phyloP scores from a whole-genome alignment of 2,797 vertebrate species.

The Coregonus suidteri region DNA sequence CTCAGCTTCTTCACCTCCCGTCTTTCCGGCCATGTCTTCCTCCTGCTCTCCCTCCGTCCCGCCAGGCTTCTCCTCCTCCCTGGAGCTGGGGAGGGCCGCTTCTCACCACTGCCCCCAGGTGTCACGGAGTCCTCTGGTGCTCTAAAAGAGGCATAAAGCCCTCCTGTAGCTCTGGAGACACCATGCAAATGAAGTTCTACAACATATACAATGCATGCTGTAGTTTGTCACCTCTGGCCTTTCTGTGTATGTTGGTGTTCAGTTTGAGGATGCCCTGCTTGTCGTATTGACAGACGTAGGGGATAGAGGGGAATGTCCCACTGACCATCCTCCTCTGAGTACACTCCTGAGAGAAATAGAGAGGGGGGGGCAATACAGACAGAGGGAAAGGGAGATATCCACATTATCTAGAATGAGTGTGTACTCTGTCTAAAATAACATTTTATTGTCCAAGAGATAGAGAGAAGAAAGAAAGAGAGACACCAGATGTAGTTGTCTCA shows the following conservation, averaged over 20 bases:
- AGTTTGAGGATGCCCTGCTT: constrained; percentile 42
- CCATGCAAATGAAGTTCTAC: constrained; percentile 14
- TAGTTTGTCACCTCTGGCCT: constrained; percentile 46
- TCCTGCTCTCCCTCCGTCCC: constrained; percentile 25
- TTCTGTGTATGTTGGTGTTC: constrained; percentile 19
- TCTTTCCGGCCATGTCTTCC: constrained; percentile 66
- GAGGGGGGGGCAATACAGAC: background rate
- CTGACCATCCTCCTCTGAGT: constrained; percentile 61
- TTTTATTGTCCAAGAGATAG: too few species aligned
- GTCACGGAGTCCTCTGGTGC: constrained; percentile 36
- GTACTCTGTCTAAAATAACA: too few species aligned
- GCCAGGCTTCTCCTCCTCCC: constrained; percentile 44
- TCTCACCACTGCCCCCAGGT: constrained; percentile 35
- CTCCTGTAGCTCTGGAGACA: constrained; percentile 46
- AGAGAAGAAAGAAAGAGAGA: constrained; percentile 49
- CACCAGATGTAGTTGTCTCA: constrained; percentile 65
- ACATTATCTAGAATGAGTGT: too few species aligned
- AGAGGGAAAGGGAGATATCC: background rate
- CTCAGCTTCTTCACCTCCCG: constrained; percentile 64
- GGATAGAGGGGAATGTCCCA: constrained; percentile 59
- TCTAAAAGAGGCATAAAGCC: constrained; percentile 32
- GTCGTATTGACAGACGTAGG: constrained; percentile 66
- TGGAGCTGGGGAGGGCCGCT: constrained; percentile 8
- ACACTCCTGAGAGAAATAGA: constrained; percentile 61
- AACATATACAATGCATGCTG: constrained; percentile 4